Conservation (phyloP, 1,140 invertebrate species). For the Argopecten irradians region DNA sequence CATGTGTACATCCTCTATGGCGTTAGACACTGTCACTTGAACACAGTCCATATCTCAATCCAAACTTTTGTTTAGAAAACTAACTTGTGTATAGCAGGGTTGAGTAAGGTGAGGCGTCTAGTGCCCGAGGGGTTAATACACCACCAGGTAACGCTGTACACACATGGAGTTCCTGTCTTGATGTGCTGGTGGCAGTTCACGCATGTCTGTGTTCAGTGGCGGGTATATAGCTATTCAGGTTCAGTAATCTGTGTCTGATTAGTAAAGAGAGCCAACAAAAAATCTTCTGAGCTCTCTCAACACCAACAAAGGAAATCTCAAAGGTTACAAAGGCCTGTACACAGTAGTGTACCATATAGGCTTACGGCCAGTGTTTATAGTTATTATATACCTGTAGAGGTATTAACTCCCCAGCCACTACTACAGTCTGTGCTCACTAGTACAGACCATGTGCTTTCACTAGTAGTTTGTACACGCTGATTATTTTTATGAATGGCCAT, state of each 20-base stretch:
- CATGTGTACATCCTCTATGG: neutral
- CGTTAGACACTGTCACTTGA: neutral
- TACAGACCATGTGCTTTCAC: neutral
- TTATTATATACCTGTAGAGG: neutral
- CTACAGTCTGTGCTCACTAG: neutral
- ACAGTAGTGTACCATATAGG: neutral
- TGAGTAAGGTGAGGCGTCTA: constrained; percentile 14
- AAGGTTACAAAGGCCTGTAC: neutral
- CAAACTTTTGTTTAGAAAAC: neutral
- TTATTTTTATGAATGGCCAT: neutral
- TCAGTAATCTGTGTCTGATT: constrained; percentile 22
- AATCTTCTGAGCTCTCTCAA: neutral
- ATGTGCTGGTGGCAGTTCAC: constrained; percentile 20
- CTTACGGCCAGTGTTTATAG: neutral
- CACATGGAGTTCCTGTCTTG: neutral
- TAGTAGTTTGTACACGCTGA: neutral
- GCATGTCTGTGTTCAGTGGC: constrained; percentile 20
- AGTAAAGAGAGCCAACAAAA: neutral
- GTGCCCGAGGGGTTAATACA: neutral
- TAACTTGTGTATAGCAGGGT: neutral
- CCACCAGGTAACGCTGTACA: neutral
- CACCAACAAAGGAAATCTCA: neutral
- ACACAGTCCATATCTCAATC: neutral
- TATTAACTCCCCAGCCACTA: neutral
- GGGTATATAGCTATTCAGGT: constrained; percentile 7